These are phyloP conservation scores for Cololabis saira DNA, from an alignment of 2,113 vertebrate genomes.

Conservation along the genomic window DNA sequence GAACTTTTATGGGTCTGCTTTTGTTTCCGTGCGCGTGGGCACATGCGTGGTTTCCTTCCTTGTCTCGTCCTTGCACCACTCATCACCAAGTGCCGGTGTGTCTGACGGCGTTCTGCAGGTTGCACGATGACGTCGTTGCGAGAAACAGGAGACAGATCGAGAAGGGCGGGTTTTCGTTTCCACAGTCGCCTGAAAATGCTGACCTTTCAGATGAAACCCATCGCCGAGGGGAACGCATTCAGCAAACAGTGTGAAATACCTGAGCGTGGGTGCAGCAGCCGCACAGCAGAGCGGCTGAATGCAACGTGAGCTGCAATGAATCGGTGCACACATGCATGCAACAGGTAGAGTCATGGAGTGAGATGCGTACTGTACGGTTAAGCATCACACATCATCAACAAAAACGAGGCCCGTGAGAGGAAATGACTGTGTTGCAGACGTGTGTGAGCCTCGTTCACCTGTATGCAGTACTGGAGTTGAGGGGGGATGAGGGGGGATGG, in stretches of 20 bases:
- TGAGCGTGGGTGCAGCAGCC: constrained; percentile 13
- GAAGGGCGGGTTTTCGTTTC: constrained; percentile 9
- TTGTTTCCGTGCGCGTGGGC: neutral
- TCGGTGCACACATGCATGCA: neutral
- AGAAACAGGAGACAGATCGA: constrained; percentile 9
- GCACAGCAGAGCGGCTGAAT: neutral
- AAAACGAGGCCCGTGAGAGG: constrained; percentile 35
- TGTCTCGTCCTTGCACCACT: neutral
- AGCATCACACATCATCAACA: neutral
- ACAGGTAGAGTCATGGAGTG: neutral
- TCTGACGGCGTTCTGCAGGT: neutral
- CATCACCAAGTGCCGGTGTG: neutral
- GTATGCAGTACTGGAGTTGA: no score
- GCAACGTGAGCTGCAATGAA: neutral
- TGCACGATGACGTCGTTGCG: constrained; percentile 2
- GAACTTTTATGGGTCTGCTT: neutral
- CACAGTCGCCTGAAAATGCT: neutral
- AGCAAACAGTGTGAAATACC: constrained; percentile 11
- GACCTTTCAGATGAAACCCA: constrained; percentile 25
- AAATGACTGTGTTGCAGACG: neutral
- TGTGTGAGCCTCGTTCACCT: constrained; percentile 7
- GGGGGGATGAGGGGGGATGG: no score
- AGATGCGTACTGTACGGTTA: no score
- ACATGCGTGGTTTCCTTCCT: neutral
- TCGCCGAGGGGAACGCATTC: constrained; percentile 5